Conservation (phyloP, 2,113 vertebrate species). For the Boulengerochromis microlepis region DNA sequence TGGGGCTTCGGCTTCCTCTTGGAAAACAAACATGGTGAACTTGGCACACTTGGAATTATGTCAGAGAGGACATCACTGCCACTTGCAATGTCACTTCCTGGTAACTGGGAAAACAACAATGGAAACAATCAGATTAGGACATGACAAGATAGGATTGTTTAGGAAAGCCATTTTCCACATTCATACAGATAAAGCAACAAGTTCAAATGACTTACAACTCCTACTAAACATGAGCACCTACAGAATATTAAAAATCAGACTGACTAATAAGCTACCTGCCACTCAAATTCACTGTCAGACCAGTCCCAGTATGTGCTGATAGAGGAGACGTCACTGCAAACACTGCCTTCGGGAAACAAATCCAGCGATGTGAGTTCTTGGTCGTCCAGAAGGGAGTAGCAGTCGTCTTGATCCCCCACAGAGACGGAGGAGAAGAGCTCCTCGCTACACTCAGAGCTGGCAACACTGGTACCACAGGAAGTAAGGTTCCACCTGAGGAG, state of each 20-base stretch:
- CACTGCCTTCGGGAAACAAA: constrained; percentile 94
- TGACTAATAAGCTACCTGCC: constrained; percentile 81
- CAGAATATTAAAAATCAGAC: background rate
- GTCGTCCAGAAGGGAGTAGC: constrained; percentile 93
- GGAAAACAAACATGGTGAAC: constrained; percentile 89
- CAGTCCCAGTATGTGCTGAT: constrained; percentile 99
- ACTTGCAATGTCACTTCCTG: constrained; percentile 94
- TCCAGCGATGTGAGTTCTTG: constrained; percentile 96
- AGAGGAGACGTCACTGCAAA: constrained; percentile 98
- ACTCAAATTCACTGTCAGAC: constrained; percentile 99
- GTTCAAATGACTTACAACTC: background rate
- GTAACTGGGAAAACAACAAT: constrained; percentile 73
- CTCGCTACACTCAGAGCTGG: constrained; percentile 97
- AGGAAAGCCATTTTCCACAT: background rate
- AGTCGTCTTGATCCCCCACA: constrained; percentile 95
- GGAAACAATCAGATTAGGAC: background rate
- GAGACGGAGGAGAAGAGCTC: constrained; percentile 96
- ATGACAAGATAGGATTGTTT: background rate
- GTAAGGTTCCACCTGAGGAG: constrained; percentile 90
- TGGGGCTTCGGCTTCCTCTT: constrained; percentile 87
- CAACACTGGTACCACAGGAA: constrained; percentile 94
- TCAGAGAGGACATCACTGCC: constrained; percentile 96
- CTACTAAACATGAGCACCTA: background rate
- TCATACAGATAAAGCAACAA: background rate
- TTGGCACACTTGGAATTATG: constrained; percentile 94